Evolutionary conservation across 35 echinoderm and acorn worm genomes (phyloP).

Genomic region (Heliocidaris erythrogramma): DNA sequence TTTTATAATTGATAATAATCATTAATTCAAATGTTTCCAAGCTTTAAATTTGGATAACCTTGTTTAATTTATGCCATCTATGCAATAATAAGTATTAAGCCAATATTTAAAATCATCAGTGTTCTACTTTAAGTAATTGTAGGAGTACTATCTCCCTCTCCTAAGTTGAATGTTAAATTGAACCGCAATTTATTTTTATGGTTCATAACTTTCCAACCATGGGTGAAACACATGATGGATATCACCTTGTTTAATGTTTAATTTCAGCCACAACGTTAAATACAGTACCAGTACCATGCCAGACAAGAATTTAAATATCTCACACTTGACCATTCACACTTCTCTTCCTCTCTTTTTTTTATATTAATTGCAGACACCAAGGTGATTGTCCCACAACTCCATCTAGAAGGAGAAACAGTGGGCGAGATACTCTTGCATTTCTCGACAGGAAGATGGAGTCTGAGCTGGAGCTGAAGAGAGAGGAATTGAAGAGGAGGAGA

Average conservation of each 20-base stretch:
- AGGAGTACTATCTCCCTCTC: not conserved
- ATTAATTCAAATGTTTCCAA: too few species aligned
- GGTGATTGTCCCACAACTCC: not conserved
- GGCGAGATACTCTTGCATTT: slow-evolving; percentile 13
- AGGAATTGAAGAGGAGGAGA: not conserved
- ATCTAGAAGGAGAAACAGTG: not conserved
- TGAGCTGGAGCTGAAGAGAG: not conserved
- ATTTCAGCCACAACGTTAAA: not conserved
- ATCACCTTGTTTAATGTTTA: not conserved
- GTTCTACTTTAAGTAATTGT: not conserved
- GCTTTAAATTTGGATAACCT: too few species aligned
- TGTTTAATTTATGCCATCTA: too few species aligned
- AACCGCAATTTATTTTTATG: not conserved
- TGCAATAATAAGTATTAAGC: too few species aligned
- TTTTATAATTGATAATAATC: too few species aligned
- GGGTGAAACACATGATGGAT: too few species aligned
- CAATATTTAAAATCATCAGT: too few species aligned
- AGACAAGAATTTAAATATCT: not conserved
- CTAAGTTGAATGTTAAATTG: not conserved
- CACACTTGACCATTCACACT: not conserved
- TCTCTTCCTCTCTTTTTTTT: not conserved
- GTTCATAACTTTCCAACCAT: too few species aligned
- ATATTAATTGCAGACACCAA: slow-evolving; percentile 26
- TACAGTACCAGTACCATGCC: slow-evolving; percentile 15
- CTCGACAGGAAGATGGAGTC: slow-evolving; percentile 30